Evolutionary conservation across 2,888 invertebrate genomes (phyloP).

Genomic region (Exephanes ischioxanthus): DNA sequence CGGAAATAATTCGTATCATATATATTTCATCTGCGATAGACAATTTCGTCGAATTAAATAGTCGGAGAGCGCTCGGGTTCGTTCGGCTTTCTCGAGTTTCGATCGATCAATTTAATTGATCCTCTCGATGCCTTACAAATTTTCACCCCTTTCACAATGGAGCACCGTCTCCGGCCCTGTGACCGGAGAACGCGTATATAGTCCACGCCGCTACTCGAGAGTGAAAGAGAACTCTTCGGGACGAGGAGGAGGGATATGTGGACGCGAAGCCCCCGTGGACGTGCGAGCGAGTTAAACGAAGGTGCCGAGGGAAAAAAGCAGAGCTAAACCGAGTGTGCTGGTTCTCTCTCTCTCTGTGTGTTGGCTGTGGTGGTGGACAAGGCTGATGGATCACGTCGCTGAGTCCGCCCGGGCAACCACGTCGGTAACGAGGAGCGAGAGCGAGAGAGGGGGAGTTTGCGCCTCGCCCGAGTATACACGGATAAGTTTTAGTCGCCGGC

Average conservation of each 20-base stretch:
- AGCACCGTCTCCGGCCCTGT: neutral
- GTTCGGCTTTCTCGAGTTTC: conserved; percentile 26
- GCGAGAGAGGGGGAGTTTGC: conserved; percentile 69
- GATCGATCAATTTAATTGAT: conserved; percentile 13
- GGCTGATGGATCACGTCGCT: conserved; percentile 79
- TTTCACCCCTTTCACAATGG: neutral
- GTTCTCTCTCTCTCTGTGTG: neutral
- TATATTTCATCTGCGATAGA: conserved; percentile 5
- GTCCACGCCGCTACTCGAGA: neutral
- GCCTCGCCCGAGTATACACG: conserved; percentile 19
- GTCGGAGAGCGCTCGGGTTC: neutral
- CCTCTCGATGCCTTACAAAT: neutral
- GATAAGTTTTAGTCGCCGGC: conserved; percentile 14
- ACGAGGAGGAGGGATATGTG: neutral
- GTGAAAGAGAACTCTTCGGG: neutral
- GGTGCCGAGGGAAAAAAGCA: conserved; percentile 32
- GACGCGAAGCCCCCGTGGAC: conserved; percentile 23
- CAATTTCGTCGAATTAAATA: neutral
- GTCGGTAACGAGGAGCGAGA: conserved; percentile 81
- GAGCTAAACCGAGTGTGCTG: neutral
- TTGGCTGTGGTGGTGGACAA: conserved; percentile 71
- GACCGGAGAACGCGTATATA: conserved; percentile 12
- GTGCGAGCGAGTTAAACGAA: conserved; percentile 43
- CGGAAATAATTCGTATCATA: conserved; percentile 34
- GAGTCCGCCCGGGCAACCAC: conserved; percentile 71